Evolutionary conservation across 2,113 vertebrate species (phyloP).

Genomic region (Macrotis lagotis): DNA sequence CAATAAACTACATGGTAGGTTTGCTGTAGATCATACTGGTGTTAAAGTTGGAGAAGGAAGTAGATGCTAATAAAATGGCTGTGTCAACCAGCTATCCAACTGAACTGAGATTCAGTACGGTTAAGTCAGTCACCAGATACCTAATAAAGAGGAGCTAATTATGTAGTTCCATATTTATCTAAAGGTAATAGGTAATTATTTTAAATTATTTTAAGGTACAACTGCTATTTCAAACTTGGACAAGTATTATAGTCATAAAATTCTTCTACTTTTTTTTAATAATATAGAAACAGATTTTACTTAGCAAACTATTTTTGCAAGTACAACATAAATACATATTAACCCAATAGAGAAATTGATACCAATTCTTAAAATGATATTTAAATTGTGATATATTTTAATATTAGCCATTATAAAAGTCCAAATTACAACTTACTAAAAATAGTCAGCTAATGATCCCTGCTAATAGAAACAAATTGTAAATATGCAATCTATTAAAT

Average conservation of each 20-base stretch:
- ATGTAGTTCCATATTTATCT: not conserved
- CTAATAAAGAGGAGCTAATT: not conserved
- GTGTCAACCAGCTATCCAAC: constrained; percentile 6
- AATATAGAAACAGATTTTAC: constrained; percentile 5
- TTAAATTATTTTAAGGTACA: constrained; percentile 46
- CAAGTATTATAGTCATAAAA: constrained; percentile 11
- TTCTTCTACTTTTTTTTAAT: accelerated
- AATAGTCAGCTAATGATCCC: not conserved
- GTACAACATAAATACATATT: not conserved
- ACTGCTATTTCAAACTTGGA: constrained; percentile 22
- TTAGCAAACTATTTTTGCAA: not conserved
- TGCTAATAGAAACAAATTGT: not conserved
- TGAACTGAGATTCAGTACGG: not conserved
- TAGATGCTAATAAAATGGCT: constrained; percentile 81
- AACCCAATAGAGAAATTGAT: constrained; percentile 43
- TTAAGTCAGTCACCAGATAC: constrained; percentile 40
- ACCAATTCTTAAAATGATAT: not conserved
- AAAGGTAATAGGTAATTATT: constrained; percentile 10
- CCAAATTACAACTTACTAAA: not conserved
- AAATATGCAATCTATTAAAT: not conserved
- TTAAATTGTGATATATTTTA: not conserved
- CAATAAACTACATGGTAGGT: constrained; percentile 24
- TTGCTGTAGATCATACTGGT: constrained; percentile 56
- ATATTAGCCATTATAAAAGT: not conserved
- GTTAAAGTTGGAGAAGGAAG: constrained; percentile 72